Evolutionary conservation across 2,888 invertebrate species (phyloP), one percentile per base, ranked within the genome.

Genomic region (Mesorhabditis spiculigera): DNA sequence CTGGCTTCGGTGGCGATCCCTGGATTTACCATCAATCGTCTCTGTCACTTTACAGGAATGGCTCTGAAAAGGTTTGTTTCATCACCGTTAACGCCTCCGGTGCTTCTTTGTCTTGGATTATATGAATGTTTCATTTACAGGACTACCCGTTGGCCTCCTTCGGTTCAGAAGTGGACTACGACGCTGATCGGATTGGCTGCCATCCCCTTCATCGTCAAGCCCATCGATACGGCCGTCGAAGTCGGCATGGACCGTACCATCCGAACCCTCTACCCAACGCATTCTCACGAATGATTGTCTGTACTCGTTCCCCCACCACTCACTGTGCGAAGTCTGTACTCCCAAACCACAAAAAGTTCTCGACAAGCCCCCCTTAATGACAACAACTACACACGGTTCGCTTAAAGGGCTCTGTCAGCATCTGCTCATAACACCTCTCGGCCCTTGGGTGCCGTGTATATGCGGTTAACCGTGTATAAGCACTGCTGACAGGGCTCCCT

Each of bases 181-280:
- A 88, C 88, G 0, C 89, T 89, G 0, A 88, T 93, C 43, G 95
- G 95, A 0, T 88, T 96, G 10, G 88, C 89, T 0, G 91, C 92
- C 50, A 96, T 97, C 80, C 96, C 96, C 0, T 88, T 95, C 78
- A 96, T 97, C 81, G 91, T 96, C 44, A 90, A 90, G 70, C 96
- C 96, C 4, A 97, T 97, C 77, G 96, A 97, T 87, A 80, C 87
- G 0, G 88, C 90, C 0, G 93, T 94, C 4, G 84, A 84, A 66
- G 68, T 78, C 43, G 78, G 81, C 4, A 84, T 84, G 84, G 78
- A 84, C 66, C 70, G 74, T n/a, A 77, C 79, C 10, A 71, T 82
- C 58, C 73, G 83, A 13, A 79, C 73, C 42, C 45, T 76, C 63
- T 80, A 80, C 66, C 70, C 28, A 28, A 28, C 28, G 28, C 28